These are phyloP conservation scores for human (Homo sapiens) DNA, from an alignment of 2,113 vertebrate genomes.

Conservation along the genomic window DNA sequence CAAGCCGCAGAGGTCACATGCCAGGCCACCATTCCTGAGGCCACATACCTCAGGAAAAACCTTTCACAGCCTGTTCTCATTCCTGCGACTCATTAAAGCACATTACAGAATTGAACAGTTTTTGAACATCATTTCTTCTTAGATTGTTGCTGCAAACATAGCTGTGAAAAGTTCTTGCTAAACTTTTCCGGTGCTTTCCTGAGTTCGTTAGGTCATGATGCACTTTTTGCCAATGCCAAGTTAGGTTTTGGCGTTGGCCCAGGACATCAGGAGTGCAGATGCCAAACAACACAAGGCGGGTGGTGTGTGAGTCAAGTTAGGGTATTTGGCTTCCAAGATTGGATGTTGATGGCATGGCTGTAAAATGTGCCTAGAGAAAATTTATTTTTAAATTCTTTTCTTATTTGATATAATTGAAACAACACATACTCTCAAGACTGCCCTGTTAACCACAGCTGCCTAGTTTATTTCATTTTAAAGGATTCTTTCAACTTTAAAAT, in stretches of 20 bases:
- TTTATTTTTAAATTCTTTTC: slow-evolving; percentile 53
- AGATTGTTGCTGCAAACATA: slow-evolving; percentile 13
- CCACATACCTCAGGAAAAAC: background rate
- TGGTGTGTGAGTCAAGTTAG: background rate
- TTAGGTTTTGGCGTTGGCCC: background rate
- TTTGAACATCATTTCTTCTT: slow-evolving; percentile 45
- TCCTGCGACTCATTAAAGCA: background rate
- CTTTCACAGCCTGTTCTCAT: background rate
- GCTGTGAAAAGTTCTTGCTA: background rate
- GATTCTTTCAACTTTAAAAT: slow-evolving; percentile 58
- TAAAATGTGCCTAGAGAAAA: slow-evolving; percentile 41
- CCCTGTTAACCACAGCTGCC: slow-evolving; percentile 10
- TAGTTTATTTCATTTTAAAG: slow-evolving; percentile 56
- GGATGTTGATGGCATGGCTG: slow-evolving; percentile 24
- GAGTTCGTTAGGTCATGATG: background rate
- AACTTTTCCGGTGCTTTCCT: slow-evolving; percentile 31
- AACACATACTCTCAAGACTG: background rate
- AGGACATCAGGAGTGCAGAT: slow-evolving; percentile 70
- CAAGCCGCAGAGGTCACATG: background rate
- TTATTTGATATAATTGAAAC: slow-evolving; percentile 40
- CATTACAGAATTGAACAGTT: background rate
- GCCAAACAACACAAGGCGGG: background rate
- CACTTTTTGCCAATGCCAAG: background rate
- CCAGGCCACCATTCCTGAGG: background rate
- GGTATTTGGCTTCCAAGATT: slow-evolving; percentile 43